Evolutionary conservation across 2,888 invertebrate genomes (phyloP).

Genomic region (Aelia acuminata): DNA sequence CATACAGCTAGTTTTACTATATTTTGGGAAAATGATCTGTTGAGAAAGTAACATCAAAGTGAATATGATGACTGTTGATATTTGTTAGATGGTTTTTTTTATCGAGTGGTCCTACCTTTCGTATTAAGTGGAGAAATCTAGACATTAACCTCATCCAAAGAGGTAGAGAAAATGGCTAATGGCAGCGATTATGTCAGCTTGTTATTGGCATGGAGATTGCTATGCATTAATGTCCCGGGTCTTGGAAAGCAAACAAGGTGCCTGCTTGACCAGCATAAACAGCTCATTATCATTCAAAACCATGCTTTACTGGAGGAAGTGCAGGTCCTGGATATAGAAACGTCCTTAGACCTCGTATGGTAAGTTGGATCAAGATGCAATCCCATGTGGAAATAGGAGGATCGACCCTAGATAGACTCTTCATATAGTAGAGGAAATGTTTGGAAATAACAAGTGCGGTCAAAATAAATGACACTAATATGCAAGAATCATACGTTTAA

Average conservation of each 20-base stretch:
- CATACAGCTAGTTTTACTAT: no score
- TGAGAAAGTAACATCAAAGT: no score
- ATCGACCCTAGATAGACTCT: no score
- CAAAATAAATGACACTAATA: no score
- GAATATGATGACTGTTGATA: not conserved
- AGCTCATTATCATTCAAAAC: conserved; percentile 7
- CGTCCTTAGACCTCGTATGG: not conserved
- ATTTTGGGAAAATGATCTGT: not conserved
- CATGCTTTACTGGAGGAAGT: not conserved
- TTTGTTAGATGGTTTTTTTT: not conserved
- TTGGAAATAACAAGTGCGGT: no score
- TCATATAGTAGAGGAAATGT: no score
- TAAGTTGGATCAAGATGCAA: no score
- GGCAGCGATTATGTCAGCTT: not conserved
- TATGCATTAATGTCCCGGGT: not conserved
- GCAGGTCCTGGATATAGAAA: not conserved
- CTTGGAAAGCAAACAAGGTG: not conserved
- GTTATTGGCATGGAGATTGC: not conserved
- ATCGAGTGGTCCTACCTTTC: not conserved
- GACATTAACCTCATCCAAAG: not conserved
- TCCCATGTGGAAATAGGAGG: no score
- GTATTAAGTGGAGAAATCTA: not conserved
- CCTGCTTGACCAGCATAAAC: not conserved
- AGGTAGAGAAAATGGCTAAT: not conserved
- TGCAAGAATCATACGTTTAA: no score